Base-by-base conservation (phyloP, 2,888 invertebrate genomes). In the Tiliacea aurago region DNA sequence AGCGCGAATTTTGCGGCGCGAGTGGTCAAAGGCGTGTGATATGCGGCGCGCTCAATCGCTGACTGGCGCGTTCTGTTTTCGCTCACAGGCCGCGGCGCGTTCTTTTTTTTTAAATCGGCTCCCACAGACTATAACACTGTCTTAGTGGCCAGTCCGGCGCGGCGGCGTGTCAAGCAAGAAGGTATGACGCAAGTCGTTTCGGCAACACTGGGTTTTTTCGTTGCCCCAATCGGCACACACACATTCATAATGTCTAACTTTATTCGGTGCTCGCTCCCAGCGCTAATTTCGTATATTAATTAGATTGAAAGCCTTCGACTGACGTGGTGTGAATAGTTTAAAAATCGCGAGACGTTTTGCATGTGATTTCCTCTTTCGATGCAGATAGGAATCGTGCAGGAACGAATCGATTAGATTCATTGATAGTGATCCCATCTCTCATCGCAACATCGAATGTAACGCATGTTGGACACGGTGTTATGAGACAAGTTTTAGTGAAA, bases 141-240 rank as follows among this genome's bases (percentile, higher is more conserved):
- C 86, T 86, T 85, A 77, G 73, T 81, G 89, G 91, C 91, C 92
- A 91, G 93, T 92, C 86, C 91, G 90, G 91, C 92, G 90, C 92
- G 92, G 86, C 91, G 90, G 91, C 92, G 90, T 92, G 92, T 91
- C 84, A 83, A 80, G 79, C 90, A 90, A 92, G 92, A 91, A 86
- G 81, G 84, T 87, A 80, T 96, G 95, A 95, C 95, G 95, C 95
- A 95, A 95, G 94, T 87, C 66, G 91, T 95, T 96, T 95, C 92
- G 93, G 93, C 95, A 95, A 94, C 90, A 84, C 85, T 87, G 87
- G 89, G 87, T 94, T 93, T 91, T 94, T 93, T 92, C 89, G 87
- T 93, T 92, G 93, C 91, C 89, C 86, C 93, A 91, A 89, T 89
- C 87, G 84, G 85, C 88, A 87, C 86, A 87, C 87, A 87, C 84